Evolutionary conservation across 2,888 invertebrate genomes (phyloP).

Genomic region (Cetonia aurata): DNA sequence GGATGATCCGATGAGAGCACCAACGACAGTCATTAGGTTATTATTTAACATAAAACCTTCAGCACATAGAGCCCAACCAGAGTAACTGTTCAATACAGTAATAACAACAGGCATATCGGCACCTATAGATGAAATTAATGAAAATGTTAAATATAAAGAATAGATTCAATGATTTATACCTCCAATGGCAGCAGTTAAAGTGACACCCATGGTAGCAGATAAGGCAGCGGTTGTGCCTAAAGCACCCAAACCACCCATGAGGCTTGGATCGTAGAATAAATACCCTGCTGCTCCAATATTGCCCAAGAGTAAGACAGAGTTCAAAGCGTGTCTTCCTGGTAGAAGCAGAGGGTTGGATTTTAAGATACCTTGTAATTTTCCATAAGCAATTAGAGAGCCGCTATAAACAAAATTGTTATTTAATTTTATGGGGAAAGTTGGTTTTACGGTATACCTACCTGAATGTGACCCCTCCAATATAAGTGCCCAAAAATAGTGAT

Average conservation of each 20-base stretch:
- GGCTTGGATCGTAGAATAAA: slow-evolving; percentile 74
- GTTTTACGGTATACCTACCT: slow-evolving; percentile 68
- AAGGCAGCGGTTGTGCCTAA: slow-evolving; percentile 82
- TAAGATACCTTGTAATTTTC: slow-evolving; percentile 86
- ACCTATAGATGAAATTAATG: slow-evolving; percentile 67
- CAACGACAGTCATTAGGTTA: slow-evolving; percentile 91
- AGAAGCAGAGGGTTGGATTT: slow-evolving; percentile 85
- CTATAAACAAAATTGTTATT: slow-evolving; percentile 65
- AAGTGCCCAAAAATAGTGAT: slow-evolving; percentile 88
- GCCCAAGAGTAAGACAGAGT: slow-evolving; percentile 76
- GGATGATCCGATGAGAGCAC: slow-evolving; percentile 90
- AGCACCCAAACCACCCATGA: slow-evolving; percentile 78
- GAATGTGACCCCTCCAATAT: slow-evolving; percentile 91
- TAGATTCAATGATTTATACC: slow-evolving; percentile 66
- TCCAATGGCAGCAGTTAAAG: slow-evolving; percentile 90
- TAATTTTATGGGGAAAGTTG: neutral
- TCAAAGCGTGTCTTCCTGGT: slow-evolving; percentile 85
- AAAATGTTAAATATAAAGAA: slow-evolving; percentile 9
- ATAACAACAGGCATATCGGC: slow-evolving; percentile 96
- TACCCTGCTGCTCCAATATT: slow-evolving; percentile 82
- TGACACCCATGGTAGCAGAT: slow-evolving; percentile 86
- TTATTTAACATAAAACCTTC: slow-evolving; percentile 96
- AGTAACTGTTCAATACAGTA: slow-evolving; percentile 92
- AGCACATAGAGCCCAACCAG: slow-evolving; percentile 94
- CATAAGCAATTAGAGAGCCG: slow-evolving; percentile 90